Conservation (phyloP, 2,888 invertebrate species). For the Urechis unicinctus region DNA sequence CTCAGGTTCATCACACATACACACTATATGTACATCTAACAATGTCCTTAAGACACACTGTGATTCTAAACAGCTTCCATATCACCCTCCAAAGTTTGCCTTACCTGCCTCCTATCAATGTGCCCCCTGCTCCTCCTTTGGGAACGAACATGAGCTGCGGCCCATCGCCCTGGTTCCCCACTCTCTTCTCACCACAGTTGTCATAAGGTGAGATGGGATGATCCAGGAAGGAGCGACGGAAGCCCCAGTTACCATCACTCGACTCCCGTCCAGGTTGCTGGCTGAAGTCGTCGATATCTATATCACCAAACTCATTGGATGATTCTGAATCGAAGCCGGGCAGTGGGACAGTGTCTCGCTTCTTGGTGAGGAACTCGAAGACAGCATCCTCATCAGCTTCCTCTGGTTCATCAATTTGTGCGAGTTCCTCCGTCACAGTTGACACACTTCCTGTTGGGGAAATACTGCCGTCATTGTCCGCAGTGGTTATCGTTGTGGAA, state of each 20-base stretch:
- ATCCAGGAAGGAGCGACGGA: not conserved
- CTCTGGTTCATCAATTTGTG: not conserved
- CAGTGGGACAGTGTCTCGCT: slow-evolving; percentile 4
- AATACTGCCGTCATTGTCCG: not conserved
- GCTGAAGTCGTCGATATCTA: slow-evolving; percentile 2
- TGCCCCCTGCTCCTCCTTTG: no score
- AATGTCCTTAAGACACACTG: no score
- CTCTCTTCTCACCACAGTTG: slow-evolving; percentile 20
- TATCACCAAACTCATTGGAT: not conserved
- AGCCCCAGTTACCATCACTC: not conserved
- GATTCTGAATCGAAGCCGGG: slow-evolving; percentile 2
- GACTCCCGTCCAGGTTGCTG: not conserved
- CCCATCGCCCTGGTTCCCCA: slow-evolving; percentile 13
- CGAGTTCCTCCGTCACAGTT: no score
- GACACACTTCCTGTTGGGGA: no score
- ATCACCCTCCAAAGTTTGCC: slow-evolving; percentile 2
- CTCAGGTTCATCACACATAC: no score
- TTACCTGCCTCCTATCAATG: slow-evolving; percentile 18
- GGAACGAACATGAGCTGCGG: slow-evolving; percentile 20
- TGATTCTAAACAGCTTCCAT: no score
- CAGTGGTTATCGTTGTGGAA: not conserved
- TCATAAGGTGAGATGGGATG: slow-evolving; percentile 12
- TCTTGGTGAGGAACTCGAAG: not conserved
- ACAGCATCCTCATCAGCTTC: not conserved
- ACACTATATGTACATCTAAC: no score